Percentiles rank a stretch among this genome's conserved stretches.
Evolutionary conservation across 2,113 vertebrate species (phyloP).

Genomic region (Platysteira castanea): DNA sequence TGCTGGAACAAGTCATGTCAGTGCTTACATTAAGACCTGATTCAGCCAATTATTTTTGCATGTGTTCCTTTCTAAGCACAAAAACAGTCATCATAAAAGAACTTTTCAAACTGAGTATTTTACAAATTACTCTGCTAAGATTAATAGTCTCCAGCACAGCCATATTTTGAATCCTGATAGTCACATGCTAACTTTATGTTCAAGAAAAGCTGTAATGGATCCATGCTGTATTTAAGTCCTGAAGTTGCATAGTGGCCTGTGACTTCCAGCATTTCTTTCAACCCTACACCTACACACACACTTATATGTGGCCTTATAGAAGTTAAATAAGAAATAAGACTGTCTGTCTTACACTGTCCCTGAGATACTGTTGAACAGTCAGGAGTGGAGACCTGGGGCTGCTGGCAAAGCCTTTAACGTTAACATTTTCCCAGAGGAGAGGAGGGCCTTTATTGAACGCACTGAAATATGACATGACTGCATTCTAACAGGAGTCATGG

Average conservation of each 20-base stretch:
- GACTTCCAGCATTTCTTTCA: neutral
- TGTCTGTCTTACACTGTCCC: neutral
- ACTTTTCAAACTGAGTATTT: neutral
- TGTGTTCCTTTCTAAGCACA: neutral
- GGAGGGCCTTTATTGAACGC: neutral
- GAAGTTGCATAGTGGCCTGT: neutral
- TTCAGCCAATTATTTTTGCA: neutral
- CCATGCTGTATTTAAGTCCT: neutral
- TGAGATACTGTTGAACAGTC: neutral
- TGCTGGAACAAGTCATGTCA: neutral
- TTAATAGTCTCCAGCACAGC: neutral
- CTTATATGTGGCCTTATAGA: neutral
- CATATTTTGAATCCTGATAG: neutral
- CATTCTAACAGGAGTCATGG: neutral
- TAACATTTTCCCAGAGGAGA: neutral
- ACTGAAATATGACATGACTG: rapidly evolving
- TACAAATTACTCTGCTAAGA: neutral
- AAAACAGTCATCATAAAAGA: neutral
- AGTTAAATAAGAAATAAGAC: neutral
- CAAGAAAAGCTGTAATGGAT: neutral
- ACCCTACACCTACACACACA: neutral
- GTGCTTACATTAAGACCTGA: neutral
- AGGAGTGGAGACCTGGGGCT: neutral
- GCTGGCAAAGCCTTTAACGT: neutral
- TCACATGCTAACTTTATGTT: rapidly evolving